Evolutionary conservation across 2,113 vertebrate genomes (phyloP).

Genomic region (Pollachius pollachius): DNA sequence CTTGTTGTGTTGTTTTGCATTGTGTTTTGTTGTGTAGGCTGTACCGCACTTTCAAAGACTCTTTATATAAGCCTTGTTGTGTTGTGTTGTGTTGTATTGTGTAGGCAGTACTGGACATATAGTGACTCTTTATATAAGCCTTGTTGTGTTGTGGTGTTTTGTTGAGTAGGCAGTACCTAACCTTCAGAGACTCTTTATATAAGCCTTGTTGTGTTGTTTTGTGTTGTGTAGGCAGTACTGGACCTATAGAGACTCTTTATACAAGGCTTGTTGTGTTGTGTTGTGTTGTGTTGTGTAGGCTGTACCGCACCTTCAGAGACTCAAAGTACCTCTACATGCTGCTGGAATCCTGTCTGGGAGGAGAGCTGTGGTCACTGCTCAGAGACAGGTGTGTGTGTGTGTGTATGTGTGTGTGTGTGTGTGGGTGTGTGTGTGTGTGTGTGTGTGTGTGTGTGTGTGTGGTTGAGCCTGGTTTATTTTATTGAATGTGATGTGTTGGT

Average conservation of each 20-base stretch:
- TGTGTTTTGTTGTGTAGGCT: slow-evolving; percentile 45
- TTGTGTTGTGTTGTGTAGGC: slow-evolving; percentile 40
- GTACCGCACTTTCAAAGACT: slow-evolving; percentile 68
- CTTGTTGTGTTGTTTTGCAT: neutral
- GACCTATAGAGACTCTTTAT: slow-evolving; percentile 71
- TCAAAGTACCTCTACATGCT: slow-evolving; percentile 76
- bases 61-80: slow-evolving; percentile 45
- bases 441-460: neutral
- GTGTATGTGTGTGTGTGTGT: neutral
- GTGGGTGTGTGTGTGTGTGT: neutral
- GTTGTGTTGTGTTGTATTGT: neutral
- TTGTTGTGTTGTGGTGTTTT: neutral
- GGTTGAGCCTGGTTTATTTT: neutral
- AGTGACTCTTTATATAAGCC: slow-evolving; percentile 58
- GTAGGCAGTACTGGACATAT: slow-evolving; percentile 71
- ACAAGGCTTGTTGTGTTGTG: neutral
- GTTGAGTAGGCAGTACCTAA: slow-evolving; percentile 62
- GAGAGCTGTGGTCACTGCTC: slow-evolving; percentile 73
- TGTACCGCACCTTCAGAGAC: slow-evolving; percentile 72
- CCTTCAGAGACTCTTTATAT: slow-evolving; percentile 69
- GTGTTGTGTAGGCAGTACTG: slow-evolving; percentile 59
- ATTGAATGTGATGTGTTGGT: neutral
- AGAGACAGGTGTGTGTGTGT: slow-evolving; percentile 57
- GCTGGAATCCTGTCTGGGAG: slow-evolving; percentile 71
- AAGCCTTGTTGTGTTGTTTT: neutral